Percentiles rank a stretch among this genome's conserved stretches.
phyloP scores from a whole-genome alignment of 2,888 invertebrate species.

The Sepioteuthis lessoniana region DNA sequence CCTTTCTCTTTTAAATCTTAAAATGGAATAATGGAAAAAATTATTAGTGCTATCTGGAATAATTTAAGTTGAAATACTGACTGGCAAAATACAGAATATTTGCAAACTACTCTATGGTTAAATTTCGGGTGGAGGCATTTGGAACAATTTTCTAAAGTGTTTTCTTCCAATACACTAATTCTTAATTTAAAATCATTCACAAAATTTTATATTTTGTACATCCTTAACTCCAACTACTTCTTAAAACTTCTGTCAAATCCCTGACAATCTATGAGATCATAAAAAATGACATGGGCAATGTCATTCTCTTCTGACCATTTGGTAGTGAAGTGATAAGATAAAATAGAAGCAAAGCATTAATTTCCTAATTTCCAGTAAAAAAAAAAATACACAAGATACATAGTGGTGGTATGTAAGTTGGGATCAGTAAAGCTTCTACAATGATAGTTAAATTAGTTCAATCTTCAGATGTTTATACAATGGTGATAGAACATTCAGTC shows the following conservation, averaged over 20 bases:
- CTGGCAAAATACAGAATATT: not conserved
- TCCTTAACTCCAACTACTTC: too few relatives aligned
- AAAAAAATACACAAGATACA: too few relatives aligned
- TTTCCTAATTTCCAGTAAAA: not conserved
- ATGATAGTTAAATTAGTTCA: not conserved
- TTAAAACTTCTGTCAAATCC: too few relatives aligned
- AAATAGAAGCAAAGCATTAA: not conserved
- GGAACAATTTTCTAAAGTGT: not conserved
- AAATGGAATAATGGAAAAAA: not conserved
- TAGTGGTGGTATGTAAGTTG: not conserved
- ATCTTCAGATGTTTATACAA: not conserved
- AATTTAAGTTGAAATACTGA: not conserved
- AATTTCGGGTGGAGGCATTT: not conserved
- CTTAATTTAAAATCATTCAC: not conserved
- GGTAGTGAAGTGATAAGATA: not conserved
- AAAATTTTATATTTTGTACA: too few relatives aligned
- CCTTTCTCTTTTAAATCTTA: not conserved
- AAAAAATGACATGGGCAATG: not conserved
- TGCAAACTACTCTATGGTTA: not conserved
- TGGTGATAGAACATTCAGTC: not conserved
- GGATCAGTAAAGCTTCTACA: not conserved
- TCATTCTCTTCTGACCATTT: not conserved
- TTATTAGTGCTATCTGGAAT: not conserved
- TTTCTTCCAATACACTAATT: not conserved
- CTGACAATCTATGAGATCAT: not conserved